Evolutionary conservation across 2,113 vertebrate genomes (phyloP), one percentile per base, ranked within the genome.

Genomic region (Pteruthius melanotis): DNA sequence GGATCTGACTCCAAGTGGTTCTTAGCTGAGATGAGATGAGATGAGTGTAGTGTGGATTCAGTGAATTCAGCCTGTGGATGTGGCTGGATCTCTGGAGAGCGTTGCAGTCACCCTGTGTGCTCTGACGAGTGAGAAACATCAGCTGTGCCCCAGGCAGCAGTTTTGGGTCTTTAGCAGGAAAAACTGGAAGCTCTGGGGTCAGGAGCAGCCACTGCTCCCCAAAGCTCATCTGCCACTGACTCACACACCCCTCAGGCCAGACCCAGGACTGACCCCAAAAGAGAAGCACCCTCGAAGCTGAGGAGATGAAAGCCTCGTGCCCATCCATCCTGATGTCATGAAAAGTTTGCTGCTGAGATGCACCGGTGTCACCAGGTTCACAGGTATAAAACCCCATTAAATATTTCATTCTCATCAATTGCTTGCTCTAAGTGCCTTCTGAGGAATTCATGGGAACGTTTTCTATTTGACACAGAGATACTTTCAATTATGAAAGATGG

Each of bases 401-500:
- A 93, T 92, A 75, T 83, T 96, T 96, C 79, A 94, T 81, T 86
- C 87, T 84, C 74, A 83, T 95, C 79, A 93, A 92, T 86, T 74
- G 85, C 94, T 86, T 80, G 88, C 39, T 42, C 54, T 68, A 93
- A 96, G 90, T 94, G 92, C 87, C 75, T 95, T 75, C 71, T 96
- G 88, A 96, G 92, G 85, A 96, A 96, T 90, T 96, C 68, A 94
- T 35, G 54, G 82, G 15, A 94, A 80, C 26, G 8, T 80, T 92
- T 95, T 77, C 75, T 90, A n/a, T 94, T 44, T 90, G 85, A 95
- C 93, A 95, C 27, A 92, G 54, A 88, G 85, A 93, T 82, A 87
- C 69, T 74, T 96, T 95, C 87, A 94, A 37, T 96, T 92, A 86
- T 88, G 92, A 94, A 94, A 96, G 87, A 86, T 60, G 82, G 82